Evolutionary conservation across 1,140 invertebrate species (phyloP).

Genomic region (Trinorchestia longiramus): DNA sequence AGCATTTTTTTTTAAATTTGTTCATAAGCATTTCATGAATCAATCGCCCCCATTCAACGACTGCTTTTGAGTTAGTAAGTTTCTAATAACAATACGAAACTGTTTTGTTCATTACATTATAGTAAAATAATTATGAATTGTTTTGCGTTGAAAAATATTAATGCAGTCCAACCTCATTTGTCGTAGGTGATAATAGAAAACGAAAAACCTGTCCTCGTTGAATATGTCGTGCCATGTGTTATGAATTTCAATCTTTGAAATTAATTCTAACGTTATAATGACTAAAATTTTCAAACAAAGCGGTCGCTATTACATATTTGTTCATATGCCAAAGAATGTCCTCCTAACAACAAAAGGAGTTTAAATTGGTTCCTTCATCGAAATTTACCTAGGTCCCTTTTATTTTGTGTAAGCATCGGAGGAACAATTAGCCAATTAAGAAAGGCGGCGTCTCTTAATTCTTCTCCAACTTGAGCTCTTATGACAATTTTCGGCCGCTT

Average conservation of each 20-base stretch:
- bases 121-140: background rate
- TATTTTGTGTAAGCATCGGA: background rate
- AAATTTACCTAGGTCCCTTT: background rate
- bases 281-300: background rate
- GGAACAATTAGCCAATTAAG: background rate
- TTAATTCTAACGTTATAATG: background rate
- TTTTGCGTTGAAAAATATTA: background rate
- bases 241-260: background rate
- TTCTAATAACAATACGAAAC: background rate
- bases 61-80: background rate
- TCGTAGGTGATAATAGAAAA: background rate
- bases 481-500: background rate
- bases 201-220: background rate
- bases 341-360: background rate
- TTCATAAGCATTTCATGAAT: too few relatives aligned
- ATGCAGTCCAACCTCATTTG: background rate
- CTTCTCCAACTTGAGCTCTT: background rate
- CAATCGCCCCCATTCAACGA: background rate
- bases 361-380: background rate
- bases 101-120: too few relatives aligned
- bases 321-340: background rate
- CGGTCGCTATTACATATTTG: background rate
- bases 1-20: too few relatives aligned
- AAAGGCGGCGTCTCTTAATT: background rate
- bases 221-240: background rate